A percentile compares a stretch with the other conserved stretches of the same genome.
Evolutionary conservation across 2,113 vertebrate genomes (phyloP).

Genomic region (Hippocampus zosterae): DNA sequence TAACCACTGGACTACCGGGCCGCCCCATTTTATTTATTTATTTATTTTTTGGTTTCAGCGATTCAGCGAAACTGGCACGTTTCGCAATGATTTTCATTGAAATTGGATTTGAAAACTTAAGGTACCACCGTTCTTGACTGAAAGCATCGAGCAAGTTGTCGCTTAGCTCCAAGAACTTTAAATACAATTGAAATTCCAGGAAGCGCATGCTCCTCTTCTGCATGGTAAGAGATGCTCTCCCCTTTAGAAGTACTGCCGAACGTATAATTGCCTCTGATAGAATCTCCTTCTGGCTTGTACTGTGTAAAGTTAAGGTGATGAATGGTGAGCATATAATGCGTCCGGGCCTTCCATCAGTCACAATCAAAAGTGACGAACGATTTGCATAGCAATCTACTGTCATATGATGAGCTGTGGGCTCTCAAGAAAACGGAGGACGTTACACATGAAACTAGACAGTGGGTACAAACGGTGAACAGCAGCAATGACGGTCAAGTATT

Average conservation of each 20-base stretch:
- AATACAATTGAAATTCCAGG: not conserved
- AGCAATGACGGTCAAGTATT: constrained; percentile 16
- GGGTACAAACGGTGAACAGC: constrained; percentile 26
- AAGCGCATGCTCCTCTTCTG: not conserved
- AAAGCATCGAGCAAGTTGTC: not conserved
- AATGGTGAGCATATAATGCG: constrained; percentile 50
- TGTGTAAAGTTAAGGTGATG: constrained; percentile 61
- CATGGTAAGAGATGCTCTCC: not conserved
- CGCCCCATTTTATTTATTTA: no score
- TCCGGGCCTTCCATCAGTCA: constrained; percentile 51
- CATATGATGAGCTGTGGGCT: constrained; percentile 40
- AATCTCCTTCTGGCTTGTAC: constrained; percentile 62
- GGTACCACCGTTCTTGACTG: not conserved
- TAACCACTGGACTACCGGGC: no score
- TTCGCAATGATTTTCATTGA: not conserved
- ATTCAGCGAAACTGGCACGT: no score
- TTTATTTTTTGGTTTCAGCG: not conserved
- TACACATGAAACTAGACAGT: constrained; percentile 25
- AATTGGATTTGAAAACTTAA: not conserved
- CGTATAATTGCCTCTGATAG: constrained; percentile 52
- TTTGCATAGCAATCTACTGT: constrained; percentile 48
- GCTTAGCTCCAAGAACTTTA: not conserved
- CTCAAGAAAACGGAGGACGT: constrained; percentile 23
- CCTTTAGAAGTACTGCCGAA: constrained; percentile 29
- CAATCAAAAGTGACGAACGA: constrained; percentile 50